Percentiles rank a stretch among this genome's conserved stretches.
phyloP scores from a whole-genome alignment of 2,888 invertebrate species.

The Amphiduros pacificus region DNA sequence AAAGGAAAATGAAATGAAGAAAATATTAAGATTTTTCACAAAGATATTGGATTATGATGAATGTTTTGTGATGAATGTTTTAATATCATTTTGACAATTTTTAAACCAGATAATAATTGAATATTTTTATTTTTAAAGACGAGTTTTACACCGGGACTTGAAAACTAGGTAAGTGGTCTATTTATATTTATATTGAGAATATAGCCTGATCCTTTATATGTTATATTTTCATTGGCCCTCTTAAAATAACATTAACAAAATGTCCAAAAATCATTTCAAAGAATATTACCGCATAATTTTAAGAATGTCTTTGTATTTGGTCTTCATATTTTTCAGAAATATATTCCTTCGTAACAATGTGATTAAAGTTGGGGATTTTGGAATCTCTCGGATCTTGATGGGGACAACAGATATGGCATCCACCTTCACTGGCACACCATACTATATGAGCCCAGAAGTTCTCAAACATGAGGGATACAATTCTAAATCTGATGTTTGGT shows the following conservation, averaged over 20 bases:
- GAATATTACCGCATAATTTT: neutral
- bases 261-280: neutral
- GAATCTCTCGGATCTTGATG: conserved; percentile 59
- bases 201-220: neutral
- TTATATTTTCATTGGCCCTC: neutral
- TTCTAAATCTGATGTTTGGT: conserved; percentile 61
- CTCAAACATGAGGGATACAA: conserved; percentile 61
- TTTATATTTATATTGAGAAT: neutral
- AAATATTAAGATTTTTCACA: no score
- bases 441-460: conserved; percentile 61
- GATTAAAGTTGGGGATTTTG: conserved; percentile 60
- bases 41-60: no score
- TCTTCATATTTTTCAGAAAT: conserved; percentile 44
- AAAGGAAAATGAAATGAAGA: no score
- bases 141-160: conserved; percentile 58
- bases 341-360: conserved; percentile 57
- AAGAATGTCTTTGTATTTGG: neutral
- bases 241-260: neutral
- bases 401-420: conserved; percentile 58
- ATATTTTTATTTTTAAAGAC: conserved; percentile 31
- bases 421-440: conserved; percentile 60
- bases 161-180: conserved; percentile 52
- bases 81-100: no score
- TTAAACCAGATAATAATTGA: neutral
- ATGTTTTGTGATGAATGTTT: no score